phyloP scores from a whole-genome alignment of 2,888 invertebrate species.

The Corbicula japonica region DNA sequence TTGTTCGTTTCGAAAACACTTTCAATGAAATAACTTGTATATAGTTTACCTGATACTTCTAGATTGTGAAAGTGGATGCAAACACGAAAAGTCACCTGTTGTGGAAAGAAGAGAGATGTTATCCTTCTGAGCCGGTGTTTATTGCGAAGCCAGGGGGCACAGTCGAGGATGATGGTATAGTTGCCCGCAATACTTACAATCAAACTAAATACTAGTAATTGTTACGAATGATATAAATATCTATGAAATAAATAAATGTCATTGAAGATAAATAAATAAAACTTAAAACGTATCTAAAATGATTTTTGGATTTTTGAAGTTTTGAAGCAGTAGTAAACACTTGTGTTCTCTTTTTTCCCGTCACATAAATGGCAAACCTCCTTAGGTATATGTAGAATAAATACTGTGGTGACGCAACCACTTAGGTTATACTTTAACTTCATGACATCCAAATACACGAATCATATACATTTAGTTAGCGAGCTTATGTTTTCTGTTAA shows the following conservation, averaged over 20 bases:
- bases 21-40: not conserved
- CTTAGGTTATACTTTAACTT: not conserved
- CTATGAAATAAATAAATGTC: too few species aligned
- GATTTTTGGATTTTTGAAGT: not conserved
- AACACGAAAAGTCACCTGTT: slow-evolving; percentile 6
- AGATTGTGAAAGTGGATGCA: slow-evolving; percentile 35
- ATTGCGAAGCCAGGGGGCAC: slow-evolving; percentile 19
- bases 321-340: not conserved
- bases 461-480: not conserved
- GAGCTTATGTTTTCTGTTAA: not conserved
- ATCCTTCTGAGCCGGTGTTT: slow-evolving; percentile 45
- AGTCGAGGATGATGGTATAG: slow-evolving; percentile 37
- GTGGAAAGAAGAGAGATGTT: slow-evolving; percentile 40
- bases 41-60: not conserved
- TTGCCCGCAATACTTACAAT: not conserved
- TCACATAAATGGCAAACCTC: too few species aligned
- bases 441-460: not conserved
- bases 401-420: not conserved
- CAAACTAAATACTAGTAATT: not conserved
- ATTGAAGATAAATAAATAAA: too few species aligned
- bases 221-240: not conserved
- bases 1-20: not conserved
- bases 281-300: too few species aligned
- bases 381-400: not conserved
- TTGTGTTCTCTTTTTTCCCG: not conserved